Evolutionary conservation across 2,113 vertebrate species (phyloP).

Genomic region (Brachypodius melanocephalos): DNA sequence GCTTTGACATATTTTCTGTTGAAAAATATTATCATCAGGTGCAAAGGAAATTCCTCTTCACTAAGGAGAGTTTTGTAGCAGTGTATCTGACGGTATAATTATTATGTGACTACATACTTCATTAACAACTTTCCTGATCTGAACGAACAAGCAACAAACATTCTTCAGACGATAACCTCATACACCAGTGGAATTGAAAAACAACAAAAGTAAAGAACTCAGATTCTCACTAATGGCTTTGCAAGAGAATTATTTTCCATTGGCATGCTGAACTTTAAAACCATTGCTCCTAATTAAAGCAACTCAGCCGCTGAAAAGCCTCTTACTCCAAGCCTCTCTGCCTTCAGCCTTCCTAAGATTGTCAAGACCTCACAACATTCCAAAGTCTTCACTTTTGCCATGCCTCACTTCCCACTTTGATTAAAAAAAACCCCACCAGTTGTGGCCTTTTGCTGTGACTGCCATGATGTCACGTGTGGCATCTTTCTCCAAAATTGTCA

Average conservation of each 20-base stretch:
- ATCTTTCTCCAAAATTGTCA: neutral
- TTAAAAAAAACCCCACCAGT: neutral
- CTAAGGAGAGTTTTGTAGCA: constrained; percentile 28
- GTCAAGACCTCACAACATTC: neutral
- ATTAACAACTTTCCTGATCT: constrained; percentile 39
- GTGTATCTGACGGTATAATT: constrained; percentile 57
- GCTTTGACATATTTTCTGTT: constrained; percentile 71
- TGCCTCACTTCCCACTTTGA: neutral
- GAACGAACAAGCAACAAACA: constrained; percentile 48
- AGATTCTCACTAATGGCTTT: neutral
- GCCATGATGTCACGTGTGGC: neutral
- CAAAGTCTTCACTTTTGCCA: neutral
- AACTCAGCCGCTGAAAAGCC: neutral
- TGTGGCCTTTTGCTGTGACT: neutral
- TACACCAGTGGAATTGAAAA: neutral
- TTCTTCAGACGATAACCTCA: neutral
- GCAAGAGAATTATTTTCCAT: constrained; percentile 7
- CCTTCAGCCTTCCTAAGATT: neutral
- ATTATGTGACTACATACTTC: constrained; percentile 29
- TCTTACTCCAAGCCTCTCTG: neutral
- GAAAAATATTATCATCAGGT: constrained; percentile 76
- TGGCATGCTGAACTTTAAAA: neutral
- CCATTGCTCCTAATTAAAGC: constrained; percentile 24
- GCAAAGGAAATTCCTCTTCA: constrained; percentile 74
- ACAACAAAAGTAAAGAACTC: neutral